Percentiles rank a stretch among this genome's conserved stretches.
These are phyloP conservation scores for Chelmon rostratus DNA, from an alignment of 2,797 vertebrate genomes.

Conservation along the genomic window DNA sequence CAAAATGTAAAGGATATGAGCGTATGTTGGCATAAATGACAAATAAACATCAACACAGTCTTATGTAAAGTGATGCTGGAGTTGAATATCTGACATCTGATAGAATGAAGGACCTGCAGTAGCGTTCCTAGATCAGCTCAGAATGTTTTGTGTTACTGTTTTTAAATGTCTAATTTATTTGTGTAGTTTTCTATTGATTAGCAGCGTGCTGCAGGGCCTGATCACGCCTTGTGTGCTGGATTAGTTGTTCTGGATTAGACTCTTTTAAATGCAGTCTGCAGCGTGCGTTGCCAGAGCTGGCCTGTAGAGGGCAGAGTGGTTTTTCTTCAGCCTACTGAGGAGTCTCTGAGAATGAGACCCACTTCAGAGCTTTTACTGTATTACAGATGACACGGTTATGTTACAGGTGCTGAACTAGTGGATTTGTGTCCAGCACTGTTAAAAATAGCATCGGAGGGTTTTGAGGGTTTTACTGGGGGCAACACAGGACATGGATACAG, in stretches of 20 bases:
- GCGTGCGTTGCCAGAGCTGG: background rate
- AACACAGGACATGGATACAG: too few species aligned
- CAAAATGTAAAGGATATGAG: too few species aligned
- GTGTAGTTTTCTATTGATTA: background rate
- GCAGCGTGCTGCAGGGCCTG: background rate
- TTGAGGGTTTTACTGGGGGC: background rate
- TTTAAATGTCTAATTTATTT: background rate
- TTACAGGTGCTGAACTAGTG: background rate
- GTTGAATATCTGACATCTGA: too few species aligned
- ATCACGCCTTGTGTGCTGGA: too few species aligned
- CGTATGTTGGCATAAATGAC: too few species aligned
- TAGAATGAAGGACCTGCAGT: too few species aligned
- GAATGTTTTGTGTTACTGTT: background rate
- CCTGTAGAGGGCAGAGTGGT: slow-evolving; percentile 43
- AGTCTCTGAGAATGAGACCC: background rate
- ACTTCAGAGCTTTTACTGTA: slow-evolving; percentile 5
- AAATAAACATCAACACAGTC: too few species aligned
- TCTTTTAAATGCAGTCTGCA: background rate
- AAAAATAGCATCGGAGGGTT: slow-evolving; percentile 1
- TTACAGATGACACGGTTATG: slow-evolving; percentile 18
- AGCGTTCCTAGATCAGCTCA: too few species aligned
- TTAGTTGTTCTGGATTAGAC: too few species aligned
- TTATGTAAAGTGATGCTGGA: too few species aligned
- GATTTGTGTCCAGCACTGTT: background rate
- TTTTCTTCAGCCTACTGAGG: background rate